Evolutionary conservation across 2,113 vertebrate genomes (phyloP).

Genomic region (Solea senegalensis): DNA sequence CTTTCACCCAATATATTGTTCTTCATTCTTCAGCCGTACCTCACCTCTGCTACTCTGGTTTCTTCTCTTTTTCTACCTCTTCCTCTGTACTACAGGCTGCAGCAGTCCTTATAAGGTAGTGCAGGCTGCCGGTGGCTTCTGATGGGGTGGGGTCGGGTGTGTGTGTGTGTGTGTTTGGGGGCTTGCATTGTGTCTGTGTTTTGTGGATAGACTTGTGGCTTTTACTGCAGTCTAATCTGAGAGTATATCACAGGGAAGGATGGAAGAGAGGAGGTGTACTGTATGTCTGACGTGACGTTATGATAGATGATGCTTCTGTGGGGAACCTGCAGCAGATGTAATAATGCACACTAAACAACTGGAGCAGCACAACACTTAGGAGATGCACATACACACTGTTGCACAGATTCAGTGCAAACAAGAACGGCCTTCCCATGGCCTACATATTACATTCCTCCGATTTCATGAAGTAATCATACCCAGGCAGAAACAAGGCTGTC

Average conservation of each 20-base stretch:
- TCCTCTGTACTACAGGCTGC: slow-evolving; percentile 57
- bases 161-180: not conserved
- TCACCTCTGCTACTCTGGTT: slow-evolving; percentile 26
- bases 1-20: not conserved
- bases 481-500: slow-evolving; percentile 23
- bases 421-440: slow-evolving; percentile 13
- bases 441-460: slow-evolving; percentile 41
- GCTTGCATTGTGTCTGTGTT: not conserved
- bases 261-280: not conserved
- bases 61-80: slow-evolving; percentile 53
- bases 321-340: not conserved
- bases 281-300: not conserved
- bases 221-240: slow-evolving; percentile 39
- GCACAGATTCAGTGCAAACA: not conserved
- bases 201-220: slow-evolving; percentile 10
- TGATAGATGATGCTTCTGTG: not conserved
- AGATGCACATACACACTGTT: not conserved
- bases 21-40: slow-evolving; percentile 45
- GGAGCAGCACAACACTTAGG: not conserved
- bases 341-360: not conserved
- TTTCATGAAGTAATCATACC: slow-evolving; percentile 31
- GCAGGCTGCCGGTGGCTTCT: slow-evolving; percentile 67
- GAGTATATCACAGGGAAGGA: slow-evolving; percentile 21
- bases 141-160: slow-evolving; percentile 24
- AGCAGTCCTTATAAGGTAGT: slow-evolving; percentile 83